Conservation (phyloP, 2,113 vertebrate species). For the Barbus barbus region DNA sequence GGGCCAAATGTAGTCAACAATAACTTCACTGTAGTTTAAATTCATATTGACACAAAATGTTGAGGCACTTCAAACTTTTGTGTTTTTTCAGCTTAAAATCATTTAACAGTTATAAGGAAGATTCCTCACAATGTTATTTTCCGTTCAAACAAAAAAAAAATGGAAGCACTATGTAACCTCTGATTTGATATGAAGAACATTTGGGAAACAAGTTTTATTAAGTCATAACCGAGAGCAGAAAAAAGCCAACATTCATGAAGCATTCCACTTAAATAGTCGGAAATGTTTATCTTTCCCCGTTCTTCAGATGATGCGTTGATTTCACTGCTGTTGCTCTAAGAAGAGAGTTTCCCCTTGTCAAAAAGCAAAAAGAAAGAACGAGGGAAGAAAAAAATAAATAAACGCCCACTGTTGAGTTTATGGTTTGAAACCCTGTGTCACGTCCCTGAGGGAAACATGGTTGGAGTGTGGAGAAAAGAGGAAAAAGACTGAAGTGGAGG, state of each 20-base stretch:
- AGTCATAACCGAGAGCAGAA: constrained; percentile 51
- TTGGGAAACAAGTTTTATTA: constrained; percentile 45
- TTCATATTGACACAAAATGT: not conserved
- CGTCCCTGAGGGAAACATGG: constrained; percentile 46
- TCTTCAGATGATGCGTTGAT: constrained; percentile 58
- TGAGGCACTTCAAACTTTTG: not conserved
- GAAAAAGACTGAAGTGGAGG: constrained; percentile 42
- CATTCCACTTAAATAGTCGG: constrained; percentile 55
- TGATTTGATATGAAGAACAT: constrained; percentile 28
- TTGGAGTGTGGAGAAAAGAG: constrained; percentile 33
- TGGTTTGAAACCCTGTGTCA: constrained; percentile 60
- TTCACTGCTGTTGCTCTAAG: constrained; percentile 57
- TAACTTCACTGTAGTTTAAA: constrained; percentile 20
- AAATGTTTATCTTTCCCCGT: constrained; percentile 57
- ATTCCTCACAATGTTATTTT: constrained; percentile 34
- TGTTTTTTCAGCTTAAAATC: constrained; percentile 11
- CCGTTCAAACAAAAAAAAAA: constrained; percentile 6
- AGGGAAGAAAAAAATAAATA: constrained; percentile 60
- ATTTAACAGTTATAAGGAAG: constrained; percentile 33
- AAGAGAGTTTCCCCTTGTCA: constrained; percentile 51
- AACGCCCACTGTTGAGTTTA: constrained; percentile 60
- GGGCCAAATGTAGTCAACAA: constrained; percentile 23
- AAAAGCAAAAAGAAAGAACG: constrained; percentile 42
- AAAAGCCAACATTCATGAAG: constrained; percentile 47
- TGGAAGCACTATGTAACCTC: constrained; percentile 19